A percentile compares a stretch with the other conserved stretches of the same genome.
Conservation (phyloP, 37 sponge, comb jelly and placozoan genomes). For the Ianthella basta region DNA sequence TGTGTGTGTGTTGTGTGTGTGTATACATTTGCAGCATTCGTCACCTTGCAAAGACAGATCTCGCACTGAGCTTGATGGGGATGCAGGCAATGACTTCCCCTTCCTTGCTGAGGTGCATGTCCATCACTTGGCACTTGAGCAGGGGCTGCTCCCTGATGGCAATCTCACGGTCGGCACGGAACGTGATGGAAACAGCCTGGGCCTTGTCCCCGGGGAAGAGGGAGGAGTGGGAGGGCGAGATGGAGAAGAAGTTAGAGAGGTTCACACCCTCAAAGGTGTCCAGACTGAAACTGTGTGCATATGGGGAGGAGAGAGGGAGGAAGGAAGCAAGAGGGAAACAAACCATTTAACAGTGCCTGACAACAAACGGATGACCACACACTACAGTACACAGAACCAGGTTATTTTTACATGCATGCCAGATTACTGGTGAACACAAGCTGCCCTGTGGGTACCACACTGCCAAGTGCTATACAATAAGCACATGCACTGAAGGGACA, state of each 20-base stretch:
- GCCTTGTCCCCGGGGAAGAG: constrained; percentile 93
- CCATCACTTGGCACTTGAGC: constrained; percentile 92
- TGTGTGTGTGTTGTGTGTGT: too few relatives aligned
- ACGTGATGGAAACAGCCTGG: constrained; percentile 68
- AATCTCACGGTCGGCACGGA: constrained; percentile 80
- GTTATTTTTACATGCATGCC: too few relatives aligned
- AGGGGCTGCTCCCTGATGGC: constrained; percentile 82
- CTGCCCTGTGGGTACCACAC: too few relatives aligned
- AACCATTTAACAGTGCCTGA: not conserved
- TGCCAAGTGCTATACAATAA: too few relatives aligned
- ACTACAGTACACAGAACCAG: not conserved
- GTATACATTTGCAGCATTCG: not conserved
- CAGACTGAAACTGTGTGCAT: not conserved
- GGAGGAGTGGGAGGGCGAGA: constrained; percentile 69
- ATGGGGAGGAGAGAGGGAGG: not conserved
- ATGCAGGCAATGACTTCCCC: constrained; percentile 97
- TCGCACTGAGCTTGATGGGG: constrained; percentile 86
- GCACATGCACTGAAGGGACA: too few relatives aligned
- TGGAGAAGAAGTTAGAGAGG: constrained; percentile 69
- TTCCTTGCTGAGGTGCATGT: constrained; percentile 79
- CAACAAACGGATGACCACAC: too few relatives aligned
- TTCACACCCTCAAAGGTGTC: constrained; percentile 38
- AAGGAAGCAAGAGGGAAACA: not conserved
- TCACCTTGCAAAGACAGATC: constrained; percentile 87
- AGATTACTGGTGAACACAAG: too few relatives aligned